Evolutionary conservation across 2,113 vertebrate species (phyloP).

Genomic region (Erinaceus europaeus): DNA sequence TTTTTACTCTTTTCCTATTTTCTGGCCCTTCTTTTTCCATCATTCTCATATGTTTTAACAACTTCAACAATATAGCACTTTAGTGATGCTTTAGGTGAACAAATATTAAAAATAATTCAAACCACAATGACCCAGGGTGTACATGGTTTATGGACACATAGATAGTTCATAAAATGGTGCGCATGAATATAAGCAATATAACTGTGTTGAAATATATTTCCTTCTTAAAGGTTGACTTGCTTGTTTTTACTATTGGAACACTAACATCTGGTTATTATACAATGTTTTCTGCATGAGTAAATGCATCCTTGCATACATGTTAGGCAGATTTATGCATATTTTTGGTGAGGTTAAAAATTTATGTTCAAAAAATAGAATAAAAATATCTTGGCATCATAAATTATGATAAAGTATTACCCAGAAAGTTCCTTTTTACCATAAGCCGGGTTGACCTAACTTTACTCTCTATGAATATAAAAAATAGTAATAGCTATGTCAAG

Average conservation of each 20-base stretch:
- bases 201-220: neutral
- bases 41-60: neutral
- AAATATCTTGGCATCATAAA: neutral
- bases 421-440: neutral
- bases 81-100: neutral
- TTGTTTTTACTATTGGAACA: neutral
- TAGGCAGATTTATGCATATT: neutral
- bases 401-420: neutral
- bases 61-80: neutral
- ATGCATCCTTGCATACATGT: neutral
- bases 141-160: neutral
- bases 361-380: neutral
- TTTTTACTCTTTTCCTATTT: neutral
- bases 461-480: neutral
- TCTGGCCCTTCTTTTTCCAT: neutral
- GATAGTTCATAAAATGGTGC: neutral
- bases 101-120: conserved; percentile 13
- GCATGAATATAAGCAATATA: neutral
- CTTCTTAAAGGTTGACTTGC: neutral
- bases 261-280: neutral
- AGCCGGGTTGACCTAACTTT: neutral
- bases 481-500: neutral
- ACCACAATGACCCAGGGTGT: neutral
- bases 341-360: neutral
- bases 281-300: neutral